These are phyloP conservation scores for Capreolus pygargus DNA, from an alignment of 2,113 vertebrate species.

Conservation along the genomic window DNA sequence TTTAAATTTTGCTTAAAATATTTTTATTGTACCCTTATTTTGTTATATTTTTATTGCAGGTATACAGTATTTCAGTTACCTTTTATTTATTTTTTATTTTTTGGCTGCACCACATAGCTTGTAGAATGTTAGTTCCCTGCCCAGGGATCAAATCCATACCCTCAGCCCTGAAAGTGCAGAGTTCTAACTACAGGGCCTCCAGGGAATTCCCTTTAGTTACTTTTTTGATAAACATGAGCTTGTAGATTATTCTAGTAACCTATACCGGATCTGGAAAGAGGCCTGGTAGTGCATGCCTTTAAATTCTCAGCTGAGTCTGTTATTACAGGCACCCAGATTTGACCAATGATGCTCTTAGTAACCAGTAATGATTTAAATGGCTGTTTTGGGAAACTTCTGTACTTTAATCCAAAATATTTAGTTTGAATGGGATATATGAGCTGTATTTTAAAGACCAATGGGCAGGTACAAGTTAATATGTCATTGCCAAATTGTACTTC, in stretches of 20 bases:
- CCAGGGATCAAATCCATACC: background rate
- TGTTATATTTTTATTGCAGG: background rate
- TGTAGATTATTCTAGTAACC: background rate
- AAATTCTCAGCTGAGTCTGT: background rate
- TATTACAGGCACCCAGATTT: background rate
- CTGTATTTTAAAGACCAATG: background rate
- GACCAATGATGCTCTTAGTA: background rate
- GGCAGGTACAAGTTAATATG: background rate
- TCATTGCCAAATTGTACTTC: slow-evolving; percentile 6
- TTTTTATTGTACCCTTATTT: background rate
- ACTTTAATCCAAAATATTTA: slow-evolving; percentile 27
- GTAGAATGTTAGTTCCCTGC: background rate
- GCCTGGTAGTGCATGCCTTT: background rate
- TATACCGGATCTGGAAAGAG: background rate
- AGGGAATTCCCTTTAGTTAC: background rate
- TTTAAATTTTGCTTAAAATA: background rate
- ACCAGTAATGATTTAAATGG: background rate
- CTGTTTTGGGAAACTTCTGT: background rate
- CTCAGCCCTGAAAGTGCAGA: background rate
- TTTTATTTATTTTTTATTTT: background rate
- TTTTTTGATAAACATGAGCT: background rate
- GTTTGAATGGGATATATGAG: background rate
- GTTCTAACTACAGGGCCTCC: background rate
- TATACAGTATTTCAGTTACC: background rate
- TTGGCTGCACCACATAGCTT: background rate